phyloP scores from a whole-genome alignment of 2,888 invertebrate genomes.

The Hypselothyrea guttata region DNA sequence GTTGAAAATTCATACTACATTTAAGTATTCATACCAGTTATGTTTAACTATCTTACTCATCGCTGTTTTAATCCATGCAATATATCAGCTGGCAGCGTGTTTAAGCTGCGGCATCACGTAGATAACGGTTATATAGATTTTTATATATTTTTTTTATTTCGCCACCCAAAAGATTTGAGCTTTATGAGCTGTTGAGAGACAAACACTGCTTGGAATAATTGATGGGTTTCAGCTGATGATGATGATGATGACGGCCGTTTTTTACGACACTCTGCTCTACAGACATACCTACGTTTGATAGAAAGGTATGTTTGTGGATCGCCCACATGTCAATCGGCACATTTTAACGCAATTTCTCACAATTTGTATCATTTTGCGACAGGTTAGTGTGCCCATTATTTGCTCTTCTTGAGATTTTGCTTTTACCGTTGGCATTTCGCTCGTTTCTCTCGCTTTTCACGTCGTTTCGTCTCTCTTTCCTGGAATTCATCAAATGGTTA shows the following conservation, averaged over 20 bases:
- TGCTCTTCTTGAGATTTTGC: no score
- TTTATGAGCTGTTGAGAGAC: slow-evolving; percentile 52
- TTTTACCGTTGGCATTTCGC: not conserved
- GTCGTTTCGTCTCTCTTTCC: slow-evolving; percentile 10
- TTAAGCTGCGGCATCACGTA: not conserved
- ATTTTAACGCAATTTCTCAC: slow-evolving; percentile 28
- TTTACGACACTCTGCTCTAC: slow-evolving; percentile 12
- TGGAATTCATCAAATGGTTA: slow-evolving; percentile 6
- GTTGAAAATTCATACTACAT: no score
- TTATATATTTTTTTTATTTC: slow-evolving; percentile 25
- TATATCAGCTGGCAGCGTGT: not conserved
- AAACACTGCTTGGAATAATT: slow-evolving; percentile 54
- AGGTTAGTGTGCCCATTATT: slow-evolving; percentile 16
- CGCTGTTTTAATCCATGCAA: not conserved
- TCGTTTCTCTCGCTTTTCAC: slow-evolving; percentile 5
- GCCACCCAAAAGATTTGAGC: slow-evolving; percentile 52
- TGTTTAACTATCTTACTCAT: no score
- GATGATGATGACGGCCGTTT: slow-evolving; percentile 28
- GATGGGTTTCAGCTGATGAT: slow-evolving; percentile 44
- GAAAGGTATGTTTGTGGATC: no score
- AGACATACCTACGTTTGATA: not conserved
- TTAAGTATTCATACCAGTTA: no score
- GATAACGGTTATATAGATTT: slow-evolving; percentile 1
- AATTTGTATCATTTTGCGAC: slow-evolving; percentile 6
- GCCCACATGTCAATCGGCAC: slow-evolving; percentile 28